Evolutionary conservation across 2,888 invertebrate species (phyloP), one percentile per base, ranked within the genome.

Genomic region (Drosophila meridiana): DNA sequence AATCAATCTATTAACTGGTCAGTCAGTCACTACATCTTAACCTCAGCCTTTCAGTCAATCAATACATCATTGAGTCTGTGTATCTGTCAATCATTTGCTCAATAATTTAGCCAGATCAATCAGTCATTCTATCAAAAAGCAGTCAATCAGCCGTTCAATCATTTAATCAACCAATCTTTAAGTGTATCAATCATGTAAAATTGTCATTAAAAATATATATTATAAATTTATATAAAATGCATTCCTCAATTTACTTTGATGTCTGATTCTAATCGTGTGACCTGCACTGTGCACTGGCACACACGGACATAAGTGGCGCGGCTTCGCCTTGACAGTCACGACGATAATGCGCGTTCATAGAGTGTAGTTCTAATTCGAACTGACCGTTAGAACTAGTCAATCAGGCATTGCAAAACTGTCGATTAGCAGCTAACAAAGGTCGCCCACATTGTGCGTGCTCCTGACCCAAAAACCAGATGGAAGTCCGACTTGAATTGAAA

Each of bases 341-440:
- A 53, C 34, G 13, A 26, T 26, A 56, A 30, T 56, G 42, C 13
- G 7, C 20, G 14, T 4, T n/a, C n/a, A 38, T 13, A 20, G 3
- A 14, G 20, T 26, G 32, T 63, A 11, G 14, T 20, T 36, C 42
- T 4, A 42, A 14, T 36, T 45, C 26, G n/a, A 52, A 9, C 14
- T 58, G 65, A 62, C 65, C 69, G 69, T 69, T 75, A 75, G 69
- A 53, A 42, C 32, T 28, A 2, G 52, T n/a, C 30, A 20, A 65
- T 36, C 53, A 43, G 48, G 28, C 28, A 56, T 43, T 45, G 55
- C 34, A 4, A 32, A 45, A 59, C 45, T 7, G 34, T 50, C 58
- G 66, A 67, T 68, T 68, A 42, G 60, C 55, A 30, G 50, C 28
- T 38, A 36, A 20, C 45, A 59, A 38, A 73, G 65, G 71, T 70